phyloP scores from a whole-genome alignment of 2,797 vertebrate genomes.

The Neosilurus mollespiculum region DNA sequence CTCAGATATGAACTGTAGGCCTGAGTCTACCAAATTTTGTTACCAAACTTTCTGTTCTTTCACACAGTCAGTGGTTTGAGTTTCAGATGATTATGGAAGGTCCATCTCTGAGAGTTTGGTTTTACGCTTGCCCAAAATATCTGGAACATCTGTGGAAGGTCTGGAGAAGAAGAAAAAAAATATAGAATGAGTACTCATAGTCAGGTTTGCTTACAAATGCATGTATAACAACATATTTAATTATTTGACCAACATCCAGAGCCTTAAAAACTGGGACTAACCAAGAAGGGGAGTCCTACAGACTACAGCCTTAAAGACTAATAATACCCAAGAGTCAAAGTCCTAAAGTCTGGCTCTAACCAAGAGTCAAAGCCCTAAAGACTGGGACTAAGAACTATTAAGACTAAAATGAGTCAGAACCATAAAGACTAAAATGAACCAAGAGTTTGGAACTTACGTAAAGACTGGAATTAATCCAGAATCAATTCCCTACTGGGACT shows the following conservation, averaged over 20 bases:
- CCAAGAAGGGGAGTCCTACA: neutral
- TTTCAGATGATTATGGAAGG: slow-evolving; percentile 21
- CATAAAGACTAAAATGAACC: neutral
- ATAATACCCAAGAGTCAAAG: neutral
- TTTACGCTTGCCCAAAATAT: slow-evolving; percentile 71
- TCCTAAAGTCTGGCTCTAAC: neutral
- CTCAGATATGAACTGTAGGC: neutral
- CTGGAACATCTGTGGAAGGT: slow-evolving; percentile 74
- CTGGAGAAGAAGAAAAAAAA: slow-evolving; percentile 60
- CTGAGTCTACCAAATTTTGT: neutral
- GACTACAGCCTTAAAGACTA: neutral
- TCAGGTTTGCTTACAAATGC: neutral
- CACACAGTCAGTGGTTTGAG: neutral
- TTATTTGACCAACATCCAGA: neutral
- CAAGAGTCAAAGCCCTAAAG: neutral
- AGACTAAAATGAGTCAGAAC: neutral
- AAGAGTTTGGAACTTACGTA: neutral
- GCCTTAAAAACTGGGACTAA: neutral
- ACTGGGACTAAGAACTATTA: neutral
- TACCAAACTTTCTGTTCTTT: neutral
- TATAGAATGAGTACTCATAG: neutral
- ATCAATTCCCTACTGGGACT: neutral
- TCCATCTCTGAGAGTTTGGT: slow-evolving; percentile 68
- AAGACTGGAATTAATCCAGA: neutral
- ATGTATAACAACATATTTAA: neutral